Percentiles rank a stretch among this genome's conserved stretches.
phyloP scores from a whole-genome alignment of 2,888 invertebrate species.

The Spisula solida region DNA sequence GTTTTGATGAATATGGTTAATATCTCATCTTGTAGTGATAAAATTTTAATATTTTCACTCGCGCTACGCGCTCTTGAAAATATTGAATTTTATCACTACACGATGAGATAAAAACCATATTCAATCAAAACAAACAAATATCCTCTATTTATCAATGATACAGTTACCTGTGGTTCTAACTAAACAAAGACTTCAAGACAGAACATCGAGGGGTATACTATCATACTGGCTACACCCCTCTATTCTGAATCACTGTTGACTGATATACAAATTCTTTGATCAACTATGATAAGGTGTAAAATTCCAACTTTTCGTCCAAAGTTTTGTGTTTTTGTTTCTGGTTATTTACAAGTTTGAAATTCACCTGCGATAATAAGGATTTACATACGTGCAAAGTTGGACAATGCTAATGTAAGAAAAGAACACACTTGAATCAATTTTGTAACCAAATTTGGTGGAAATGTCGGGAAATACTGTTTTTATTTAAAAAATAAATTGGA shows the following conservation, averaged over 20 bases:
- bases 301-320: neutral
- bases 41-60: too few relatives aligned
- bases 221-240: neutral
- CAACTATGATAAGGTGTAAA: neutral
- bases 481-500: neutral
- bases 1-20: too few relatives aligned
- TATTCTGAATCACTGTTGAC: neutral
- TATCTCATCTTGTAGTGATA: too few relatives aligned
- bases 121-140: too few relatives aligned
- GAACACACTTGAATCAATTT: neutral
- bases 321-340: neutral
- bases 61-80: too few relatives aligned
- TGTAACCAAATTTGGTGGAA: neutral
- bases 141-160: too few relatives aligned
- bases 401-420: neutral
- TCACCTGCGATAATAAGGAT: neutral
- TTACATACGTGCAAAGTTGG: neutral
- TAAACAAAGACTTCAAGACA: neutral
- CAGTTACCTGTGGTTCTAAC: too few relatives aligned
- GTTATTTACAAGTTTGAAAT: neutral
- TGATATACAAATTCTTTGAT: conserved; percentile 21
- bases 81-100: too few relatives aligned
- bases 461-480: neutral
- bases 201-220: neutral
- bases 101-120: too few relatives aligned